These are phyloP conservation scores for Dryadula phaetusa DNA, from an alignment of 2,888 invertebrate species.

Conservation along the genomic window DNA sequence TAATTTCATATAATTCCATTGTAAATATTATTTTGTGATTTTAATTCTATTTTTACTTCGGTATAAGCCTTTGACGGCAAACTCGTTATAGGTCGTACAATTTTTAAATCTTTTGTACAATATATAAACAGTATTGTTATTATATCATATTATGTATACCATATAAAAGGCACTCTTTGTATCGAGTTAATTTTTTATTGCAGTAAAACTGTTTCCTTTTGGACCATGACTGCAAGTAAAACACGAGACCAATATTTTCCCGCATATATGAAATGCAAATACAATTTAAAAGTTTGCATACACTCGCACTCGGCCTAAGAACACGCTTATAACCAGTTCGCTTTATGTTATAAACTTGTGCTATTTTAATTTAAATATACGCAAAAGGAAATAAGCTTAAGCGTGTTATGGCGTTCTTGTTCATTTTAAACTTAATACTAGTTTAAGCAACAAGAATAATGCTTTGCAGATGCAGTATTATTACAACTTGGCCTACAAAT, in stretches of 20 bases:
- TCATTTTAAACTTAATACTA: constrained; percentile 45
- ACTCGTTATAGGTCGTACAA: too few species aligned
- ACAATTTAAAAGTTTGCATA: constrained; percentile 83
- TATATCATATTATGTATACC: neutral
- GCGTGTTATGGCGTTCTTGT: constrained; percentile 43
- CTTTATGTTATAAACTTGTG: constrained; percentile 48
- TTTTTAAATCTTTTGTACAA: neutral
- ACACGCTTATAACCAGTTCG: constrained; percentile 65
- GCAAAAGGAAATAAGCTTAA: constrained; percentile 48
- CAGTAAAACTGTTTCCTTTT: constrained; percentile 17
- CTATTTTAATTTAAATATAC: constrained; percentile 48
- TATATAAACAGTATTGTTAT: neutral
- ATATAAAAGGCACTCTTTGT: constrained; percentile 1
- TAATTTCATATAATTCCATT: too few species aligned
- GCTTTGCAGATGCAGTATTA: constrained; percentile 30
- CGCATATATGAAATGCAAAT: constrained; percentile 80
- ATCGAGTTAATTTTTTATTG: constrained; percentile 5
- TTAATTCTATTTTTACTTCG: too few species aligned
- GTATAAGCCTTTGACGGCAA: too few species aligned
- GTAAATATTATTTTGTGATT: too few species aligned
- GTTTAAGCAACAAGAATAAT: constrained; percentile 38
- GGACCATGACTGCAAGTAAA: constrained; percentile 37
- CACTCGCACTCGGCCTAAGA: constrained; percentile 70
- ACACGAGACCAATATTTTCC: constrained; percentile 75
- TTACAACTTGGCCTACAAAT: constrained; percentile 37